These are phyloP conservation scores for Fopius arisanus DNA, from an alignment of 1,140 invertebrate species.

Conservation along the genomic window DNA sequence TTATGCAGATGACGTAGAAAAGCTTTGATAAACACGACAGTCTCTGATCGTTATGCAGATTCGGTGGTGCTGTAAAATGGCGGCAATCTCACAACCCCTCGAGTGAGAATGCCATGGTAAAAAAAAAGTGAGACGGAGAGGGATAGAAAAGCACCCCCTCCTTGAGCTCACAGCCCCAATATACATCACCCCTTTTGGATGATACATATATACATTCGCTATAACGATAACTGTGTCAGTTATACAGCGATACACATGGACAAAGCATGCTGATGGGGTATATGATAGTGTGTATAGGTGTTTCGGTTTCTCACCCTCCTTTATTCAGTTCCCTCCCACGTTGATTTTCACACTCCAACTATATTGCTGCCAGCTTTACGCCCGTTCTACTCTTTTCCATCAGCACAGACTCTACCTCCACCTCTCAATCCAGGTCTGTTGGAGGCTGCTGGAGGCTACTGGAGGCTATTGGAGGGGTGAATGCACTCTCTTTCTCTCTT, in stretches of 20 bases:
- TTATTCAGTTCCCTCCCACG: slow-evolving; percentile 42
- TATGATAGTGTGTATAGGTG: slow-evolving; percentile 29
- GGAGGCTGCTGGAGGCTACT: slow-evolving; percentile 36
- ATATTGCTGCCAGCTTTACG: slow-evolving; percentile 31
- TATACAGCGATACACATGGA: background rate
- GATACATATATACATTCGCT: background rate
- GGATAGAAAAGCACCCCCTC: background rate
- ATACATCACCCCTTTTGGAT: background rate
- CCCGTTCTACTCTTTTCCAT: slow-evolving; percentile 43
- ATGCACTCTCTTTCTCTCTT: slow-evolving; percentile 3
- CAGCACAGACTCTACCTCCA: slow-evolving; percentile 19
- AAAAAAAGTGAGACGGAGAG: background rate
- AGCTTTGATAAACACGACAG: slow-evolving; percentile 66
- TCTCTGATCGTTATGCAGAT: slow-evolving; percentile 67
- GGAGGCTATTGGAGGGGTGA: slow-evolving; percentile 34
- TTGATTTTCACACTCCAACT: slow-evolving; percentile 61
- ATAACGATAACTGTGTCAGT: slow-evolving; percentile 4
- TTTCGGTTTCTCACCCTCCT: slow-evolving; percentile 40
- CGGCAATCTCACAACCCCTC: slow-evolving; percentile 54
- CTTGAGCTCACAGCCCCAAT: background rate
- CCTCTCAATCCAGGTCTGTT: slow-evolving; percentile 29
- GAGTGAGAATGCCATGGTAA: background rate
- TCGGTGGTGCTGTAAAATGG: slow-evolving; percentile 62
- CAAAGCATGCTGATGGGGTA: slow-evolving; percentile 15
- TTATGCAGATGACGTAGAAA: slow-evolving; percentile 66